Evolutionary conservation across 2,888 invertebrate species (phyloP), one percentile per base, ranked within the genome.

Genomic region (Dynastes grantii): DNA sequence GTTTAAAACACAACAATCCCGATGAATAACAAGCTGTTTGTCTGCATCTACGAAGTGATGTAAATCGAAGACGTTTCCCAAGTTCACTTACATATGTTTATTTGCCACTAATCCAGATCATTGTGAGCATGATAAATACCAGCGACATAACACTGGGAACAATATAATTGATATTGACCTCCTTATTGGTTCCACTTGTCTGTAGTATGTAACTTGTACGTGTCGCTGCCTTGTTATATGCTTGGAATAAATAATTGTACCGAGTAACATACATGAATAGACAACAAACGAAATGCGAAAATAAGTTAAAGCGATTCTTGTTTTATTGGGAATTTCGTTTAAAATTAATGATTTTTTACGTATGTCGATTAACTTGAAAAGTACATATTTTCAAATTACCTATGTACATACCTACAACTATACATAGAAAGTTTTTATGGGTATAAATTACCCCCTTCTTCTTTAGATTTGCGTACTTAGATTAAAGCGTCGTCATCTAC

Each of bases 111-210:
- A n/a, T 32, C 6, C 63, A 29, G 27, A 32, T 9, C 5, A 32
- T 27, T 32, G 11, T 32, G 13, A 63, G 13, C 29, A 58, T 58
- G 63, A 63, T 63, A 63, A 63, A 29, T 29, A 32, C 29, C 13
- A 13, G 11, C 63, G 27, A 13, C 27, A 32, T 13, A 29, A 32
- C n/a, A 32, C 3, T 63, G 5, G 32, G 32, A 63, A 63, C 32
- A 63, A 13, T 13, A 29, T 29, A 29, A 63, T 29, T 63, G 63
- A 63, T 63, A 63, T 63, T 63, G 63, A 63, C 63, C 63, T 63
- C 63, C 63, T 63, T 63, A 55, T 55, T 63, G 29, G 32, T 32
- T 8, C 27, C 9, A 9, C 9, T 63, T 32, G 32, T 29, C 13
- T 63, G 27, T n/a, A 63, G 32, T 29, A 32, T 63, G 63, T 45